These are phyloP conservation scores for Aproaerema taeniolella DNA, from an alignment of 2,888 invertebrate genomes.

Conservation along the genomic window DNA sequence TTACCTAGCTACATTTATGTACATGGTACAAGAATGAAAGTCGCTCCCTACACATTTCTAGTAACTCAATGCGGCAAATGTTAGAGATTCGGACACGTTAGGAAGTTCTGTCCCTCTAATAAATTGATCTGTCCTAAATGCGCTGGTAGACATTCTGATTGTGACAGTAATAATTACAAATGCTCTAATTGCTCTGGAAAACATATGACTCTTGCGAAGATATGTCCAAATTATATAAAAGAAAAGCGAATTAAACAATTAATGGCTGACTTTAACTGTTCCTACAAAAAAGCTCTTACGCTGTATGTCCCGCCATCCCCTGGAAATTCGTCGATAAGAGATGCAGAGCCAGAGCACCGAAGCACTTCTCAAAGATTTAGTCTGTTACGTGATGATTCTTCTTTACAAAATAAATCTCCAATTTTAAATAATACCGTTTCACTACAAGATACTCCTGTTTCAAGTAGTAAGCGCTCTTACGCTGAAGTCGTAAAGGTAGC, in stretches of 20 bases:
- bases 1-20: slow-evolving; percentile 7
- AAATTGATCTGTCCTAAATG: slow-evolving; percentile 10
- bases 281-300: neutral
- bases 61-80: slow-evolving; percentile 9
- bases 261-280: neutral
- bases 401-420: no score
- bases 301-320: neutral
- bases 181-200: slow-evolving; percentile 9
- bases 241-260: neutral
- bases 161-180: slow-evolving; percentile 3
- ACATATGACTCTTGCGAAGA: neutral
- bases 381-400: no score
- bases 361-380: neutral
- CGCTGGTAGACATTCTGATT: slow-evolving; percentile 6
- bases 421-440: neutral
- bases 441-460: neutral
- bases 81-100: slow-evolving; percentile 8
- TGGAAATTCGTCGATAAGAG: no score
- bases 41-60: slow-evolving; percentile 9
- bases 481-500: no score
- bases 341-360: no score
- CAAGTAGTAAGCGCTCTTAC: neutral
- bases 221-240: neutral
- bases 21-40: slow-evolving; percentile 4
- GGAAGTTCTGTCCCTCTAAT: slow-evolving; percentile 7